Base-by-base conservation (phyloP, 30 jellyfish, hydroid and myxozoan species). In the Calvadosia cruxmelitensis region DNA sequence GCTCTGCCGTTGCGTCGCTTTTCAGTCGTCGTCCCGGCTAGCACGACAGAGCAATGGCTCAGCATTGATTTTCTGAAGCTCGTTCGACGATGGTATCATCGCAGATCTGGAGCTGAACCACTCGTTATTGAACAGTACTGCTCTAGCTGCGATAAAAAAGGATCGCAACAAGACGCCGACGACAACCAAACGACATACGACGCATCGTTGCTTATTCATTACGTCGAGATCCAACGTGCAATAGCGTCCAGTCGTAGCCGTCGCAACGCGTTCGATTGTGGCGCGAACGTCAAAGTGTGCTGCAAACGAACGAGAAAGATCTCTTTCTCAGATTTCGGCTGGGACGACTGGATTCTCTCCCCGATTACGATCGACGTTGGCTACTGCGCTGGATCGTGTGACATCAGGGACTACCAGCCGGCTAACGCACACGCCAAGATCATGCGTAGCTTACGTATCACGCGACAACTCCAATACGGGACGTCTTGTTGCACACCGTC, bases 401-500 rank as follows among this genome's bases (percentile, higher is more conserved):
- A 42, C 20, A 42, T 42, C 57, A 53, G 31, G 12, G 31, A 5
- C 10, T n/a, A 53, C 25, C 31, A 27, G 69, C 27, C 27, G 7
- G 31, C 69, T 13, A 53, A 13, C 31, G 25, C 69, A 5, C 69
- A 53, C 25, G 69, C 69, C 12, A 53, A 25, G 69, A n/a, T 13
- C 31, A 27, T 27, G 69, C 31, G 27, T 12, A 53, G 31, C 27
- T 28, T 53, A 25, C 12, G 31, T 5, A 53, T 53, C 27, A 5
- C 27, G 31, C 69, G 25, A 27, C 69, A 12, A 25, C 57, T 42
- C 15, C 10, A 42, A 20, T 42, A 42, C 57, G 57, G 57, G 10
- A 5, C 57, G 57, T 42, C 57, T 5, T 42, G 57, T 42, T 42
- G 57, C 20, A 42, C 20, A 20, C 57, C 57, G 20, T 10, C 57